phyloP scores from a whole-genome alignment of 37 sponge, comb jelly and placozoan species.

The Halichondria panicea region DNA sequence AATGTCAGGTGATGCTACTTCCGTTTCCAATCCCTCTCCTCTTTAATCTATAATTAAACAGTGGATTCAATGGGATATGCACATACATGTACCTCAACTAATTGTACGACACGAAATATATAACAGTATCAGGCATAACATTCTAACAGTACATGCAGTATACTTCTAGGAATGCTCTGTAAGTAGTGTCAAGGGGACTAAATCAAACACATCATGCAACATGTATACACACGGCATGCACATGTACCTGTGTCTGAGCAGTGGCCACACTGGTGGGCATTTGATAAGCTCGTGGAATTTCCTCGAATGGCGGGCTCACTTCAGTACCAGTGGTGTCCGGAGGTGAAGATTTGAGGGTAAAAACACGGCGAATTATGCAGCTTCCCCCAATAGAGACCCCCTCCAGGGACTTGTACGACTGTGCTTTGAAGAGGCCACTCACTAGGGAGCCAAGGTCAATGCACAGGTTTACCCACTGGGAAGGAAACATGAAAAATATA shows the following conservation, averaged over 20 bases:
- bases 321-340: neutral
- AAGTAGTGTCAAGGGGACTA: no score
- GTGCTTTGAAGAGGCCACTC: constrained; percentile 43
- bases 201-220: no score
- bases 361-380: constrained; percentile 65
- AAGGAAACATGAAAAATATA: constrained; percentile 3
- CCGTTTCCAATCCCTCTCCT: no score
- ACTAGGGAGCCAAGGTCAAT: constrained; percentile 69
- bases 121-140: no score
- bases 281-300: constrained; percentile 23
- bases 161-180: no score
- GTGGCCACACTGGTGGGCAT: constrained; percentile 1
- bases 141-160: no score
- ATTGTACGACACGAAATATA: no score
- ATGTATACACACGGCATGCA: no score
- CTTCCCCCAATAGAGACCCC: constrained; percentile 57
- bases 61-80: no score
- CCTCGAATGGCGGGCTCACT: neutral
- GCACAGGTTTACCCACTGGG: constrained; percentile 80
- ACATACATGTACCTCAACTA: no score
- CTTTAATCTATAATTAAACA: no score
- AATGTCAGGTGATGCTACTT: no score
- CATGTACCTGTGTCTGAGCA: constrained; percentile 7
- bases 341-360: constrained; percentile 53
- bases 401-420: constrained; percentile 60